A percentile compares a stretch with the other conserved stretches of the same genome.
These are phyloP conservation scores for Hoplostethus mediterraneus DNA, from an alignment of 2,797 vertebrate species.

Conservation along the genomic window DNA sequence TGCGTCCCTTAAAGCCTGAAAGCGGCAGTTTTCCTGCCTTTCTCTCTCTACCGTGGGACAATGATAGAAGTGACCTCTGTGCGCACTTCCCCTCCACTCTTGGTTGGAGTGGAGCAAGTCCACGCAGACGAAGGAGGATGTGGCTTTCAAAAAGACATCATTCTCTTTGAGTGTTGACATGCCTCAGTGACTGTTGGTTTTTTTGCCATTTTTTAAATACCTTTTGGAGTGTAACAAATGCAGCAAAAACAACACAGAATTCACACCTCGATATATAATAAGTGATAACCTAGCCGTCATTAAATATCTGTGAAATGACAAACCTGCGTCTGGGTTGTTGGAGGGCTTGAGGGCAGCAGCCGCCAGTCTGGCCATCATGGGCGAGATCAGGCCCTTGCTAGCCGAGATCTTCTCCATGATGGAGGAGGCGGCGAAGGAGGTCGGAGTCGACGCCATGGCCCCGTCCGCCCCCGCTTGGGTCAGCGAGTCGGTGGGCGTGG, in stretches of 20 bases:
- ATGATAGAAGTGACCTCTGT: constrained; percentile 72
- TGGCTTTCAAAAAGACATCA: constrained; percentile 40
- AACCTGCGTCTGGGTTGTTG: constrained; percentile 89
- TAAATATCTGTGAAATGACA: constrained; percentile 24
- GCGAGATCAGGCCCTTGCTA: constrained; percentile 98
- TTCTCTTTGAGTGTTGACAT: constrained; percentile 6
- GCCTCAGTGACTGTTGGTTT: constrained; percentile 9
- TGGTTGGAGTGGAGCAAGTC: constrained; percentile 37
- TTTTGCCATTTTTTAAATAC: constrained; percentile 7
- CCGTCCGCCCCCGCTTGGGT: constrained; percentile 85
- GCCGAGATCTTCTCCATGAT: constrained; percentile 99
- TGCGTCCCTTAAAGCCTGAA: constrained; percentile 81
- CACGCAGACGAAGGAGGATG: constrained; percentile 37
- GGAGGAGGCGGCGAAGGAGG: constrained; percentile 89
- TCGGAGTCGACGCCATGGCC: constrained; percentile 86
- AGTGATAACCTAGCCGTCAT: too few relatives aligned
- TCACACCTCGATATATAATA: not conserved
- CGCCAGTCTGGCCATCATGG: constrained; percentile 98
- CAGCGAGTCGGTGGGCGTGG: constrained; percentile 87
- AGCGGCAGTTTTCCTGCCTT: constrained; percentile 60
- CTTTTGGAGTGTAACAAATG: not conserved
- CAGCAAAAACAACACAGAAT: not conserved
- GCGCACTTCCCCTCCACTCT: constrained; percentile 57
- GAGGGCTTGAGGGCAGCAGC: constrained; percentile 95
- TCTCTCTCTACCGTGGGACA: constrained; percentile 54